A percentile compares a stretch with the other conserved stretches of the same genome.
Evolutionary conservation across 2,113 vertebrate genomes (phyloP).

Genomic region (Prunella himalayana): DNA sequence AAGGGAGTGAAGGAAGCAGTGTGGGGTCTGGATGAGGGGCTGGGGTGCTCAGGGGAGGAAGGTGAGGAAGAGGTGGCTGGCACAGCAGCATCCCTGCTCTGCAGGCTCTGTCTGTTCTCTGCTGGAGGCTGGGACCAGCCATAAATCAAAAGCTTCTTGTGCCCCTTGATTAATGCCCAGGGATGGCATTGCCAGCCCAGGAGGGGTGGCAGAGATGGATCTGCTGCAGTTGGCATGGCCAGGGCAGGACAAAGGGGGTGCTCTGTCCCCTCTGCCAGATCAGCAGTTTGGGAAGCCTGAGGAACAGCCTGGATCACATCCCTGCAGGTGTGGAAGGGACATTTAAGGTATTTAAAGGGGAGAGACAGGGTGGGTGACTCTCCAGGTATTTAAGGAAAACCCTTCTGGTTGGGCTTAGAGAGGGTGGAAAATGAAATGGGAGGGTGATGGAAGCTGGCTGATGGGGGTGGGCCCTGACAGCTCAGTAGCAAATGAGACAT

Average conservation of each 20-base stretch:
- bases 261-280: neutral
- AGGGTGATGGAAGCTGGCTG: neutral
- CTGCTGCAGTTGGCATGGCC: neutral
- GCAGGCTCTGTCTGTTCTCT: fast-evolving
- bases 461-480: slow-evolving; percentile 8
- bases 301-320: fast-evolving
- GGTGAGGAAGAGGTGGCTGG: neutral
- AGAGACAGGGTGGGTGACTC: neutral
- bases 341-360: neutral
- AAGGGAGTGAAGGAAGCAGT: fast-evolving
- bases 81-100: neutral
- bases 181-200: neutral
- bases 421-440: neutral
- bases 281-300: neutral
- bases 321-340: neutral
- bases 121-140: neutral
- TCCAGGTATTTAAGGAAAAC: neutral
- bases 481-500: slow-evolving; percentile 33
- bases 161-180: neutral
- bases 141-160: neutral
- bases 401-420: neutral
- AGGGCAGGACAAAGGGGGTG: neutral
- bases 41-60: neutral
- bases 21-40: fast-evolving
- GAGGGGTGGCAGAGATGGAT: neutral